Conservation (phyloP, 2,888 invertebrate species). For the Dorcus hopei region DNA sequence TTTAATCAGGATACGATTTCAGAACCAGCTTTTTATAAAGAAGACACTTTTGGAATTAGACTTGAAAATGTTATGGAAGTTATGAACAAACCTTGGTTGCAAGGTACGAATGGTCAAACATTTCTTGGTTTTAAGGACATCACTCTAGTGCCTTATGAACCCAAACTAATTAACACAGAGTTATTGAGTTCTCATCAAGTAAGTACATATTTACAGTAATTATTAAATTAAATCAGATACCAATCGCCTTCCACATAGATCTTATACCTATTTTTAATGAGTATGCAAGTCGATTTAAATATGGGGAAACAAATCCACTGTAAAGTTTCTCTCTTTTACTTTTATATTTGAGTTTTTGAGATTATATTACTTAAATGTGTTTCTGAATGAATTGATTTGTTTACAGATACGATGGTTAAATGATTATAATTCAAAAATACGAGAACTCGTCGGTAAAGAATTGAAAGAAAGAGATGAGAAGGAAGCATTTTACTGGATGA, state of each 20-base stretch:
- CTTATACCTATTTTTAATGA: too few species aligned
- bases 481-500: conserved; percentile 79
- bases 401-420: conserved; percentile 75
- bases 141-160: conserved; percentile 85
- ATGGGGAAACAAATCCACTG: too few species aligned
- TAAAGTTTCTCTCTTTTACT: too few species aligned
- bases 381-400: conserved; percentile 22
- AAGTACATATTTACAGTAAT: conserved; percentile 29
- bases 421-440: conserved; percentile 70
- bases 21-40: conserved; percentile 87
- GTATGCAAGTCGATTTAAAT: too few species aligned
- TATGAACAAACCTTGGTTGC: conserved; percentile 51
- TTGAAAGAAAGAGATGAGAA: conserved; percentile 66
- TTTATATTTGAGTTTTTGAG: too few species aligned
- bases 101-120: conserved; percentile 49
- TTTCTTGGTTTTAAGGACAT: conserved; percentile 76
- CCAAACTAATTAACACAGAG: conserved; percentile 74
- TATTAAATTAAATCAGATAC: too few species aligned
- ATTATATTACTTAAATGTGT: too few species aligned
- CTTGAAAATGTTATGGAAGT: conserved; percentile 84
- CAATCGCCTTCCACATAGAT: too few species aligned
- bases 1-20: background rate
- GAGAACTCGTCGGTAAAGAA: conserved; percentile 70
- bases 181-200: conserved; percentile 81
- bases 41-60: conserved; percentile 79